Base-by-base conservation (phyloP, 1,140 invertebrate species). In the Euwallacea fornicatus region DNA sequence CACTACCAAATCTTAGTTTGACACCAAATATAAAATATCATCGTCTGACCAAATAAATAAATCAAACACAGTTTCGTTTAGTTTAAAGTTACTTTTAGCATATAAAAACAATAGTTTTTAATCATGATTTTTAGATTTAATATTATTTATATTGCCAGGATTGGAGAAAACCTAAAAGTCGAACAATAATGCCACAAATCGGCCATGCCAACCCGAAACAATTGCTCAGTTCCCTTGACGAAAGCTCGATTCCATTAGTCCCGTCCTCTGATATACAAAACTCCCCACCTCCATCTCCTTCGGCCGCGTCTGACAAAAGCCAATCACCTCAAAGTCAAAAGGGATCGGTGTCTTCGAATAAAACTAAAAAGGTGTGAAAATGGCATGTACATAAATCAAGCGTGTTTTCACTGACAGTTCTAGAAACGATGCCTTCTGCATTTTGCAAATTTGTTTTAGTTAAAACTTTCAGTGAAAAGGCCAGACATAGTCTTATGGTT, bases 91-190 rank as follows among this genome's bases (percentile, higher is more conserved):
- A 33, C 21, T 33, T 33, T 33, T 33, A 33, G 21, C 21, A 33
- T 33, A 33, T 33, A 33, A 33, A 33, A 33, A 33, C 21, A 33
- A 33, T 1, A 33, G 21, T 50, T 56, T 21, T 56, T 9, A 15
- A 61, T 21, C 59, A 61, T 61, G 59, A 15, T 61, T 21, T 33
- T 43, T 61, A 61, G 43, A 61, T 61, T 61, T 61, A 41, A 73
- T 77, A 67, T 72, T 79, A 70, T 81, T 78, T 81, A 66, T 80
- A 76, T 79, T 82, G 78, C 76, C 83, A 90, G 89, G 88, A 88
- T 76, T 90, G 89, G 89, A 88, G 89, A 83, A 91, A 90, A 84
- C 88, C 88, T 78, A 90, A 90, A 82, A 88, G 88, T 76, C 85
- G 88, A 81, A 90, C 88, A 79, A 87, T 89, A 83, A 87, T 89